Conservation (phyloP, 2,113 vertebrate genomes). For the Cyrtonyx montezumae region DNA sequence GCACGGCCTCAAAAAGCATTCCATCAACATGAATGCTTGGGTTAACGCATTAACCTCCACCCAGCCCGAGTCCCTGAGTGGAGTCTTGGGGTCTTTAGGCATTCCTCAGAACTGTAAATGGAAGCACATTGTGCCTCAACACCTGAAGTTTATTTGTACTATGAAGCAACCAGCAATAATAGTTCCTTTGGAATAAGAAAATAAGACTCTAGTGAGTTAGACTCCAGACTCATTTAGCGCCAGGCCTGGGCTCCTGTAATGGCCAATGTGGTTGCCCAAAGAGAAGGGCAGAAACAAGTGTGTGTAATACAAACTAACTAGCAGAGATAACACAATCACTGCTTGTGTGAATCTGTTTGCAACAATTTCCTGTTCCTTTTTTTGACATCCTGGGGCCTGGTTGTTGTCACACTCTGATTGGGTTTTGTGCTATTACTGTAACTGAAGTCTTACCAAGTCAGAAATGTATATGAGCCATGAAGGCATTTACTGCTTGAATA, state of each 20-base stretch:
- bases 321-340: neutral
- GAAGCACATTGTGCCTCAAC: neutral
- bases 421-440: neutral
- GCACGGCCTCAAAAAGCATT: neutral
- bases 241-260: accelerated
- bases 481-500: neutral
- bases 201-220: neutral
- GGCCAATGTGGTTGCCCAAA: accelerated
- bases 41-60: neutral
- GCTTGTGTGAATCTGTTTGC: neutral
- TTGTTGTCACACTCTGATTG: neutral
- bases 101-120: neutral
- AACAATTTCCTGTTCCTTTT: neutral
- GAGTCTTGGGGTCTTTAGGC: neutral
- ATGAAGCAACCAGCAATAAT: neutral
- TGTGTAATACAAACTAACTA: neutral
- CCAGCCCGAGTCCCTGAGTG: neutral
- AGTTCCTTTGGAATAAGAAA: neutral
- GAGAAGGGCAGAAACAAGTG: neutral
- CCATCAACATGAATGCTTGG: neutral
- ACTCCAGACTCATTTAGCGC: neutral
- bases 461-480: neutral
- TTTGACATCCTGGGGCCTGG: neutral
- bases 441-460: neutral
- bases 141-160: neutral